These are phyloP conservation scores for Artibeus jamaicensis DNA, from an alignment of 2,797 vertebrate species.

Conservation along the genomic window DNA sequence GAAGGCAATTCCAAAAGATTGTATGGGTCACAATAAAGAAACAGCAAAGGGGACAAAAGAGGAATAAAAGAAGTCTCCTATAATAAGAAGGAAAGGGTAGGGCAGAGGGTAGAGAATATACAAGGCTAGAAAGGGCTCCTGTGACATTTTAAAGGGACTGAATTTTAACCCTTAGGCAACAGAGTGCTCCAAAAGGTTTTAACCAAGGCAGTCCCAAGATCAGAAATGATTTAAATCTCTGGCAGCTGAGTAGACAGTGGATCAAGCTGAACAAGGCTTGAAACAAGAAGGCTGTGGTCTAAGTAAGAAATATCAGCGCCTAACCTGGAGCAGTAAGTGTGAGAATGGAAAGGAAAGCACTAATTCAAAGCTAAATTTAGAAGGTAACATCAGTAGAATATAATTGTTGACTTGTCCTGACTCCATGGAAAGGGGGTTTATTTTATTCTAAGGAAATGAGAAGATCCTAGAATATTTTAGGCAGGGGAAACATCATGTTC, in stretches of 20 bases:
- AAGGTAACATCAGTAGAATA: not conserved
- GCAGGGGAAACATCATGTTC: not conserved
- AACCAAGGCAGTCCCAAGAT: not conserved
- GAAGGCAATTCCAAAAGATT: not conserved
- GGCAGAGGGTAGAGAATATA: not conserved
- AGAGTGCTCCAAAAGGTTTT: not conserved
- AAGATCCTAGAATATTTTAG: not conserved
- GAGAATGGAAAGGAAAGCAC: not conserved
- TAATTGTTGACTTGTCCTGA: not conserved
- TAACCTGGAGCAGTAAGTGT: not conserved
- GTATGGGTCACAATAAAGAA: not conserved
- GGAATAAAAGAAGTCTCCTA: not conserved
- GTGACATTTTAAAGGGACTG: not conserved
- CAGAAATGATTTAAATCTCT: not conserved
- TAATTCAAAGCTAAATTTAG: conserved; percentile 18
- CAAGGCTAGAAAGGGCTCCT: not conserved
- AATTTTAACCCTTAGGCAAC: not conserved
- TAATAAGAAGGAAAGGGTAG: not conserved
- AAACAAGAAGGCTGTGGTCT: not conserved
- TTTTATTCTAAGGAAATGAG: not conserved
- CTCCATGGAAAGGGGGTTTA: not conserved
- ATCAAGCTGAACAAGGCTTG: not conserved
- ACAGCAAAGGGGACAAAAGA: not conserved
- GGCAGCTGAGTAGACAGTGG: not conserved
- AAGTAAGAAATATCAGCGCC: not conserved